Base-by-base conservation (phyloP, 2,113 vertebrate genomes). In the Colaptes auratus region DNA sequence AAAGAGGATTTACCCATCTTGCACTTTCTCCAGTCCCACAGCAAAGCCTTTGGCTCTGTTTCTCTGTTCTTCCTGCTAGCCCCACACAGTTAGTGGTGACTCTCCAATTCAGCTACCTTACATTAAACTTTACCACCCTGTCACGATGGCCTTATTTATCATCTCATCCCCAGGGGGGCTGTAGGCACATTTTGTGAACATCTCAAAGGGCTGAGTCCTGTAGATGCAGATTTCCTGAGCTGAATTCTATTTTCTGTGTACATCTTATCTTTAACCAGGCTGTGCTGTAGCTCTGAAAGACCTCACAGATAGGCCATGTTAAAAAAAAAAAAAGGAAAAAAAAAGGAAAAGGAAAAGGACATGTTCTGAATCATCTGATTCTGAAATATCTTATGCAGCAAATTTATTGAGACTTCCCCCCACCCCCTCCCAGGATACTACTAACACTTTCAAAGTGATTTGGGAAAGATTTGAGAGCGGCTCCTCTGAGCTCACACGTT, bases 11-110 rank as follows among this genome's bases (percentile, higher is more conserved):
- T 90, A 1, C 9, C 3, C 6, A 17, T 17, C 44, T 30, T 35
- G 17, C 6, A 31, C 15, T 15, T 12, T 30, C 13, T 5, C 17
- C n/a, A 2, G 1, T 4, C 20, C 42, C 2, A 0, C 23, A 33
- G 19, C 15, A 64, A 21, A 12, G 4, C 53, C 27, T 28, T 35
- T 73, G 48, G 42, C 33, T 28, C 55, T 30, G 10, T 14, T 77
- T 52, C 33, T 31, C 53, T 28, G 12, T 15, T 81, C 46, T 33
- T 17, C 67, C 20, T 46, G 31, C 48, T 59, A 20, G 13, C 42
- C 24, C 16, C 55, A 15, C 2, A 3, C 14, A 35, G 11, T 35
- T 1, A 14, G 30, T 9, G 13, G 16, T 13, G 30, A 42, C 19
- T 58, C 12, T 30, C 7, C 36, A 61, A 12, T 12, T 67, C 55